A percentile compares a stretch with the other conserved stretches of the same genome.
Evolutionary conservation across 2,888 invertebrate genomes (phyloP).

Genomic region (Mythimna lalbum): DNA sequence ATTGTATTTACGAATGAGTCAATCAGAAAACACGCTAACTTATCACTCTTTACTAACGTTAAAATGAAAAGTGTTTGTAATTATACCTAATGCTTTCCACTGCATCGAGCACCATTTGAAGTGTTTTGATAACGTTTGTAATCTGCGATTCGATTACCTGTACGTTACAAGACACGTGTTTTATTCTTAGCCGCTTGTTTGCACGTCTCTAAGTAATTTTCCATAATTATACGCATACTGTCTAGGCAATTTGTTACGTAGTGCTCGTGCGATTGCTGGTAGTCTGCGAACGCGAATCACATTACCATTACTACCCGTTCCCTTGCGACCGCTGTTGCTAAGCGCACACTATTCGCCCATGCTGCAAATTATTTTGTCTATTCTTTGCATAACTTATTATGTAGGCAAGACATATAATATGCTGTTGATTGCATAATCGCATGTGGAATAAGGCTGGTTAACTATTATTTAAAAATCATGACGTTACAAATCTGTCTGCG

Average conservation of each 20-base stretch:
- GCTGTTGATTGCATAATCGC: slow-evolving; percentile 47
- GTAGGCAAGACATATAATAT: slow-evolving; percentile 36
- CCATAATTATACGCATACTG: slow-evolving; percentile 59
- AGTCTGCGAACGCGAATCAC: slow-evolving; percentile 57
- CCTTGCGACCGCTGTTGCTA: slow-evolving; percentile 54
- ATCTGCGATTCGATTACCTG: slow-evolving; percentile 41
- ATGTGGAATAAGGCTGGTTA: slow-evolving; percentile 11
- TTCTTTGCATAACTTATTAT: slow-evolving; percentile 42
- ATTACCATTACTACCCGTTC: slow-evolving; percentile 51
- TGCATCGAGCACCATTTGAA: slow-evolving; percentile 28
- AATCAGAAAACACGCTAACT: slow-evolving; percentile 13
- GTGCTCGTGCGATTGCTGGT: slow-evolving; percentile 50
- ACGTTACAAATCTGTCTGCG: slow-evolving; percentile 23
- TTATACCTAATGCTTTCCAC: slow-evolving; percentile 9
- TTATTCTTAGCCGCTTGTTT: slow-evolving; percentile 42
- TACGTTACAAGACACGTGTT: slow-evolving; percentile 48
- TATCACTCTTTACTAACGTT: slow-evolving; percentile 13
- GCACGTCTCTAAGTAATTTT: slow-evolving; percentile 63
- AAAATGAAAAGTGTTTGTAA: not conserved
- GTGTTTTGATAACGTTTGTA: slow-evolving; percentile 34
- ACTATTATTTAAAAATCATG: slow-evolving; percentile 15
- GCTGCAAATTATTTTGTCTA: slow-evolving; percentile 32
- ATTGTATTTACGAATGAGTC: slow-evolving; percentile 14
- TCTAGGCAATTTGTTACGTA: slow-evolving; percentile 62
- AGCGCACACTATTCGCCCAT: slow-evolving; percentile 30